Percentiles rank a stretch among this genome's conserved stretches.
Conservation (phyloP, 2,888 invertebrate genomes). For the Lacanobia oleracea region DNA sequence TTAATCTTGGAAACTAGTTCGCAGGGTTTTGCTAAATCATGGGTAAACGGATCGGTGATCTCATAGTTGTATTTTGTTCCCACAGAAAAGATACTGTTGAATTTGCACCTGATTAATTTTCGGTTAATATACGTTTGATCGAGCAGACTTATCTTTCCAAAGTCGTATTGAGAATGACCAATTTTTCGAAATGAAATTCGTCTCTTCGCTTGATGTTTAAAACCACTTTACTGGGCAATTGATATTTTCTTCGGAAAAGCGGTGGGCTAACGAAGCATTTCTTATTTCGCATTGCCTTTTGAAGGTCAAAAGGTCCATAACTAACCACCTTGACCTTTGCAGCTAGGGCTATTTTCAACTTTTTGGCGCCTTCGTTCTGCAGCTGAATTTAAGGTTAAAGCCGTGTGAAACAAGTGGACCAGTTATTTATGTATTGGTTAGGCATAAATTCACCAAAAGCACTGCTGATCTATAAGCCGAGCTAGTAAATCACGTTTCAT, state of each 20-base stretch:
- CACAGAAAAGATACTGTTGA: background rate
- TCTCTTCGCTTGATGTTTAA: background rate
- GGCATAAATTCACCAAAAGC: background rate
- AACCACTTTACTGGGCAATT: background rate
- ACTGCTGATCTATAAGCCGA: background rate
- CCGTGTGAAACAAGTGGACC: background rate
- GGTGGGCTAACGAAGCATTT: constrained; percentile 4
- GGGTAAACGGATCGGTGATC: constrained; percentile 11
- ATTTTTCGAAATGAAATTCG: background rate
- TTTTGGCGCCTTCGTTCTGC: background rate
- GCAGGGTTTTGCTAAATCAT: constrained; percentile 3
- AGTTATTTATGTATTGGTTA: background rate
- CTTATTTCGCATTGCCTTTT: constrained; percentile 24
- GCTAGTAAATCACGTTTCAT: constrained; percentile 6
- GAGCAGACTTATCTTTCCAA: too few relatives aligned
- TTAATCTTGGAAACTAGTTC: constrained; percentile 8
- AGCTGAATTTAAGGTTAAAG: background rate
- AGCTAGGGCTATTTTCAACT: constrained; percentile 16
- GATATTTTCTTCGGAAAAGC: constrained; percentile 8
- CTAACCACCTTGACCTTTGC: constrained; percentile 40
- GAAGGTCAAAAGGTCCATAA: constrained; percentile 28
- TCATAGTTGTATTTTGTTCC: constrained; percentile 7
- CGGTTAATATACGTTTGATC: too few relatives aligned
- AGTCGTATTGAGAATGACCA: background rate
- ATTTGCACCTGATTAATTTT: background rate